Conservation (phyloP, 2,113 vertebrate genomes). For the Lethenteron camtschaticum region DNA sequence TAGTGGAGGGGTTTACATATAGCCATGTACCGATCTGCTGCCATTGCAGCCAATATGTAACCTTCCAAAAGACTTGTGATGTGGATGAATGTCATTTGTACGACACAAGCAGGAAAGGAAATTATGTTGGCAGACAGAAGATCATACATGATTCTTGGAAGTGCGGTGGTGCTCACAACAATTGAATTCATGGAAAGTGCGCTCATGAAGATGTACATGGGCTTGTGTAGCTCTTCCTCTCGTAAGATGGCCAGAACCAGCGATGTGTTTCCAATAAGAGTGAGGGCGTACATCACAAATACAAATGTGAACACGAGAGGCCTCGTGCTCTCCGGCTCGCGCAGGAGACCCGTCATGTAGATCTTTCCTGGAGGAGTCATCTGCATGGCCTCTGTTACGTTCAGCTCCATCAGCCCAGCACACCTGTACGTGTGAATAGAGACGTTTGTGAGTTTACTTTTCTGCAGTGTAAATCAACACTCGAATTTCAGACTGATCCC, state of each 20-base stretch:
- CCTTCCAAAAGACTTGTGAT: background rate
- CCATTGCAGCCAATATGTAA: background rate
- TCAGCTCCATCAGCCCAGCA: too few species aligned
- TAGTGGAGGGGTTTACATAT: background rate
- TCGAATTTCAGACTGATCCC: too few species aligned
- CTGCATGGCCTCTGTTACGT: too few species aligned
- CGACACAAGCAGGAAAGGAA: background rate
- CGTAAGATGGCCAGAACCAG: background rate
- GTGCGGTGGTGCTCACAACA: background rate
- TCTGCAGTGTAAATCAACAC: too few species aligned
- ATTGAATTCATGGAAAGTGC: background rate
- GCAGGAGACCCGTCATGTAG: too few species aligned
- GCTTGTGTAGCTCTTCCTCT: background rate
- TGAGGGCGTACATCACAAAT: background rate
- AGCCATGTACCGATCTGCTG: background rate
- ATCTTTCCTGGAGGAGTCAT: too few species aligned
- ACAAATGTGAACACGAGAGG: too few species aligned
- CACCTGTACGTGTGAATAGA: too few species aligned
- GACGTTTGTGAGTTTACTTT: too few species aligned
- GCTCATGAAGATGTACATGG: conserved; percentile 1
- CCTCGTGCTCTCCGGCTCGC: too few species aligned
- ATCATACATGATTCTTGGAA: conserved; percentile 3
- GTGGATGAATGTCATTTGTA: background rate
- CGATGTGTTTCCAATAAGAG: background rate
- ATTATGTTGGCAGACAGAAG: background rate